A percentile compares a stretch with the other conserved stretches of the same genome.
Evolutionary conservation across 2,888 invertebrate species (phyloP).

Genomic region (Volucella bombylans): DNA sequence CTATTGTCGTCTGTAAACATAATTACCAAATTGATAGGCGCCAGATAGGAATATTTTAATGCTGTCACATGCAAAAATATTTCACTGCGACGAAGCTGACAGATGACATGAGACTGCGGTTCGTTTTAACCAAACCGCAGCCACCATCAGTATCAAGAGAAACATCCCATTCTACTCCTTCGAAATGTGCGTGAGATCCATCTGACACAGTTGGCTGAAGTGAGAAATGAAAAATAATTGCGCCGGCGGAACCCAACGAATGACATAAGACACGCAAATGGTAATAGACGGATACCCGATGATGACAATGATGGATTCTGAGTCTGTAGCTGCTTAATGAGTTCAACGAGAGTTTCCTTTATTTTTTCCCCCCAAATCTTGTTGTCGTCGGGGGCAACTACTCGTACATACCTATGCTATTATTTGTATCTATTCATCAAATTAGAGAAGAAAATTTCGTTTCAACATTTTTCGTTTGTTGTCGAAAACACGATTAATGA

Average conservation of each 20-base stretch:
- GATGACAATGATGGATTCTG: constrained; percentile 70
- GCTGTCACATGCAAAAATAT: constrained; percentile 68
- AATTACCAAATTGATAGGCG: constrained; percentile 71
- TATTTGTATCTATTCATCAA: constrained; percentile 49
- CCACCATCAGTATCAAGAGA: not conserved
- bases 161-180: not conserved
- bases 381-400: not conserved
- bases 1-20: constrained; percentile 40
- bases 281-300: constrained; percentile 44
- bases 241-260: constrained; percentile 25
- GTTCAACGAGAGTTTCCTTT: constrained; percentile 28
- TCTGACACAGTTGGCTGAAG: constrained; percentile 24
- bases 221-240: constrained; percentile 61
- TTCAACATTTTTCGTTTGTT: constrained; percentile 37
- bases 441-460: constrained; percentile 51
- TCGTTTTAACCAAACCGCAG: constrained; percentile 45
- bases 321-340: constrained; percentile 48
- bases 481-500: constrained; percentile 59
- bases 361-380: constrained; percentile 32
- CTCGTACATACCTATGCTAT: not conserved
- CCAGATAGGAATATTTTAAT: constrained; percentile 65
- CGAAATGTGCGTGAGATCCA: constrained; percentile 48
- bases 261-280: constrained; percentile 66
- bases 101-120: constrained; percentile 67
- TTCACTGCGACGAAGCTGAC: constrained; percentile 64